phyloP scores from a whole-genome alignment of 2,113 vertebrate species.

The Raja brachyura region DNA sequence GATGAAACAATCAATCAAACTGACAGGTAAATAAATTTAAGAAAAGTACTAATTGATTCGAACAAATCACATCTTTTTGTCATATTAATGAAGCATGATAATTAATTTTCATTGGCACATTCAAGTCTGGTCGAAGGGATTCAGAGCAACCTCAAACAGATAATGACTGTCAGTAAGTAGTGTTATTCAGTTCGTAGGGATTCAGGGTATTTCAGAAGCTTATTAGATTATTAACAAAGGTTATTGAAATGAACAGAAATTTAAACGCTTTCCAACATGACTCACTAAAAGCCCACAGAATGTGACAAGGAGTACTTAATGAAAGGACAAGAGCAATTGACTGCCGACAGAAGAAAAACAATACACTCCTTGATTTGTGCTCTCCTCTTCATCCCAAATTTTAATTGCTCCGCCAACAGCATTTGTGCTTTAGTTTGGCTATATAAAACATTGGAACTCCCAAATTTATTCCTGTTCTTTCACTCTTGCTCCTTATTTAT shows the following conservation, averaged over 20 bases:
- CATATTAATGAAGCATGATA: neutral
- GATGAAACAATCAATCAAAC: constrained; percentile 18
- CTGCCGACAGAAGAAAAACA: too few relatives aligned
- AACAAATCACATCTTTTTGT: neutral
- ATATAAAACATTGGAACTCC: too few relatives aligned
- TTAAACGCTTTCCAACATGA: neutral
- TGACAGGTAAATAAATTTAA: neutral
- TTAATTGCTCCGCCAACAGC: too few relatives aligned
- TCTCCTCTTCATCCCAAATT: too few relatives aligned
- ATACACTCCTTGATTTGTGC: too few relatives aligned
- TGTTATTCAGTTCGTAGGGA: neutral
- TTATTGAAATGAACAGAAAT: neutral
- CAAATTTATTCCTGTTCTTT: too few relatives aligned
- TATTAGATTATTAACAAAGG: neutral
- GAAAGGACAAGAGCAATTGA: too few relatives aligned
- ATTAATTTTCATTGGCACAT: neutral
- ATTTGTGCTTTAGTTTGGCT: too few relatives aligned
- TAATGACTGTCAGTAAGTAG: neutral
- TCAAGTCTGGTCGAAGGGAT: neutral
- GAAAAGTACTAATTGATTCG: neutral
- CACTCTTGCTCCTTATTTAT: too few relatives aligned
- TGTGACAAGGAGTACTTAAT: too few relatives aligned
- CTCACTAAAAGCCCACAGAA: too few relatives aligned
- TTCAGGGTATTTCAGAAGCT: neutral
- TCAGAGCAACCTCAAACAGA: neutral